Base-by-base conservation (phyloP, 2,888 invertebrate genomes). In the Torymus tubicola region DNA sequence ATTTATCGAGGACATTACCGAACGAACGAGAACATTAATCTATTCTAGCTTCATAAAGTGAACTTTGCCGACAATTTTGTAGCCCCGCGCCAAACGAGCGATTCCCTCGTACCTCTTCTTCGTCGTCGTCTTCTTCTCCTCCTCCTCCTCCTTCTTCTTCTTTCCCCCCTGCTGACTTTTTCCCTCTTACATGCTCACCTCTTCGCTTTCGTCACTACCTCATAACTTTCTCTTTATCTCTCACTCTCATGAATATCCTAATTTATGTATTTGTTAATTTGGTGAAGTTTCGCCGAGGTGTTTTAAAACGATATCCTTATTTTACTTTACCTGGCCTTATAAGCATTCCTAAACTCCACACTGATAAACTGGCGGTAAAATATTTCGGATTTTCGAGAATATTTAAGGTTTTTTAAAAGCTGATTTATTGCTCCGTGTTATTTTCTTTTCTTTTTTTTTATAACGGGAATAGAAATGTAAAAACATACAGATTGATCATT, bases 21-120 rank as follows among this genome's bases (percentile, higher is more conserved):
- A 89, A 89, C 90, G 89, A 90, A 90, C 89, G 90, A 90, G 90
- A 87, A 87, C 90, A 90, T 90, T 89, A 89, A 90, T 90, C 90
- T 90, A 89, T 90, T 90, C 90, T 89, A 89, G 89, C 90, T 90
- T 89, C 90, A 90, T 90, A 89, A 90, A 90, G 88, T 88, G 89
- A 90, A 89, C 88, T 89, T 89, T 85, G 88, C 88, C 89, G 88
- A 87, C 89, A 88, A 90, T 90, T 90, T 90, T 89, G 89, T 90
- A 87, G 88, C 87, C 85, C 86, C 87, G 78, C 87, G 88, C 89
- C 88, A 89, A 90, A 90, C 90, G 90, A 90, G 88, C 89, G 81
- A 78, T 81, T 76, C 78, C 13, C 74, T 78, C 68, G 16, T 77
- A 60, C 78, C 55, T 77, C 72, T 55, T 57, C 50, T 42, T 21